Percentiles rank a stretch among this genome's conserved stretches.
Evolutionary conservation across 2,888 invertebrate genomes (phyloP).

Genomic region (Hylaea fasciaria): DNA sequence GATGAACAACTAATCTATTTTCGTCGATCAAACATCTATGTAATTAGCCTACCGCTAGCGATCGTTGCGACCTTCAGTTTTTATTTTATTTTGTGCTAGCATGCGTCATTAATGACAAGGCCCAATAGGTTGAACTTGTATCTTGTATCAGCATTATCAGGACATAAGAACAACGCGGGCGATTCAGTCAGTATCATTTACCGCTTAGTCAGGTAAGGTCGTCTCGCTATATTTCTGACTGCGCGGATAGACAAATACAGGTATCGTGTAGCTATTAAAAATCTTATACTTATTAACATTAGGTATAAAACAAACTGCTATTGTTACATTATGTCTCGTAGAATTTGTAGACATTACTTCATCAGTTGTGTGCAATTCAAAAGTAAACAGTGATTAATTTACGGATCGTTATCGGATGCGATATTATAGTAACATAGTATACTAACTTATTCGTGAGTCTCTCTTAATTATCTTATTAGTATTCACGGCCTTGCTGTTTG

Average conservation of each 20-base stretch:
- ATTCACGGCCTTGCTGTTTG: too few relatives aligned
- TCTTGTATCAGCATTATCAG: constrained; percentile 1
- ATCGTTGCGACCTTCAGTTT: constrained; percentile 16
- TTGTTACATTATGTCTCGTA: too few relatives aligned
- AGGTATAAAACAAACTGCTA: too few relatives aligned
- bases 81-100: constrained; percentile 12
- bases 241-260: neutral
- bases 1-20: constrained; percentile 13
- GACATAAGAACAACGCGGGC: constrained; percentile 2
- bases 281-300: too few relatives aligned
- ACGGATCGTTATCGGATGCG: too few relatives aligned
- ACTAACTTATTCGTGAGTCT: too few relatives aligned
- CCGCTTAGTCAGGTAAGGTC: constrained; percentile 6
- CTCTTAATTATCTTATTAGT: too few relatives aligned
- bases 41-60: neutral
- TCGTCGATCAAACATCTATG: constrained; percentile 6
- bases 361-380: too few relatives aligned
- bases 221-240: neutral
- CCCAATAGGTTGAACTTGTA: neutral
- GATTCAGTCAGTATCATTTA: constrained; percentile 18
- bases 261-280: neutral
- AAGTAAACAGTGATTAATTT: too few relatives aligned
- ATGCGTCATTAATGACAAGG: neutral
- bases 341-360: too few relatives aligned
- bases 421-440: too few relatives aligned